phyloP scores from a whole-genome alignment of 2,797 vertebrate genomes.

The Sebastes baramenuke region DNA sequence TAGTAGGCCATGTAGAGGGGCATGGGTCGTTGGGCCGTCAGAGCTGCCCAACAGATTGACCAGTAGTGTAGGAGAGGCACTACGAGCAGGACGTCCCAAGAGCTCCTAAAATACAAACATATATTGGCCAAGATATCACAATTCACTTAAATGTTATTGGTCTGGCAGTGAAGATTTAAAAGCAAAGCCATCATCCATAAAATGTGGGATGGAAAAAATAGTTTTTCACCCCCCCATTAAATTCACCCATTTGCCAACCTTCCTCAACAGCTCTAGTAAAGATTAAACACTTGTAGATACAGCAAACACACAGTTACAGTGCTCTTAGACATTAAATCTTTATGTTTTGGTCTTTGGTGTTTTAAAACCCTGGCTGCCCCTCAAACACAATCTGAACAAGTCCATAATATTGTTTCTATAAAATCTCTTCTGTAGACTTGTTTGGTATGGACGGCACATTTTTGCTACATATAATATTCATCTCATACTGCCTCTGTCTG shows the following conservation, averaged over 20 bases:
- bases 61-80: constrained; percentile 86
- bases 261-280: background rate
- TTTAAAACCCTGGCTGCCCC: background rate
- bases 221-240: background rate
- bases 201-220: background rate
- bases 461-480: background rate
- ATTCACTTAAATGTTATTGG: background rate
- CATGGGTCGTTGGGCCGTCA: constrained; percentile 75
- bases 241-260: background rate
- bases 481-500: background rate
- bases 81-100: constrained; percentile 84
- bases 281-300: background rate
- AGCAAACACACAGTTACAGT: background rate
- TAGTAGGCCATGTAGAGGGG: constrained; percentile 76
- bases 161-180: background rate
- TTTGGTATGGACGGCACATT: background rate
- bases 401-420: background rate
- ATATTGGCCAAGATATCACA: background rate
- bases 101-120: constrained; percentile 85
- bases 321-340: background rate
- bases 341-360: background rate
- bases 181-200: background rate
- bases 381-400: background rate
- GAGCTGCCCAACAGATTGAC: constrained; percentile 86
- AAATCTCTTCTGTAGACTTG: background rate